Conservation (phyloP, 2,888 invertebrate genomes). For the Orthosia incerta region DNA sequence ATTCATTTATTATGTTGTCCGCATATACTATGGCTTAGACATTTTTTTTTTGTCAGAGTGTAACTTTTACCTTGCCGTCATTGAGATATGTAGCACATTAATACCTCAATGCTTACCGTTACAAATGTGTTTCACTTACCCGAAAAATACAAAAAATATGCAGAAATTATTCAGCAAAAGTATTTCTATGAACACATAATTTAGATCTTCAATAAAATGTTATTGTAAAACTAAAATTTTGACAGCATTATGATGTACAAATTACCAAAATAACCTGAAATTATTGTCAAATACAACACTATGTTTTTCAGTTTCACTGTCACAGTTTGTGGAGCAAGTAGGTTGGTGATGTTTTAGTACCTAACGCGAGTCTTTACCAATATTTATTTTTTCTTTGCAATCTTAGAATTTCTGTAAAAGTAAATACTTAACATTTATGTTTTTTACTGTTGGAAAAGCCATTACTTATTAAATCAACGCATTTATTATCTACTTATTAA, state of each 20-base stretch:
- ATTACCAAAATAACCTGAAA: slow-evolving; percentile 27
- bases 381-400: neutral
- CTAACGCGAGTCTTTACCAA: neutral
- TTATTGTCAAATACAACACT: no score
- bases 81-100: no score
- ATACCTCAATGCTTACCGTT: no score
- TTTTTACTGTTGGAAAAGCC: neutral
- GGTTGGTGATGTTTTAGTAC: slow-evolving; percentile 15
- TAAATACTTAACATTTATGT: neutral
- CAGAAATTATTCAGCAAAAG: slow-evolving; percentile 4
- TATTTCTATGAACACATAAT: slow-evolving; percentile 46
- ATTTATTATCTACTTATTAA: neutral
- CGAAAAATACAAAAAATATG: slow-evolving; percentile 23
- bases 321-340: slow-evolving; percentile 2
- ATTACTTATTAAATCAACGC: neutral
- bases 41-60: neutral
- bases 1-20: neutral
- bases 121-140: slow-evolving; percentile 36
- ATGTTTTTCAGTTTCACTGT: slow-evolving; percentile 15
- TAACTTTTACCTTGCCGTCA: neutral
- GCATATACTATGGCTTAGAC: neutral
- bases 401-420: neutral
- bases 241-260: slow-evolving; percentile 1
- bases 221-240: slow-evolving; percentile 56
- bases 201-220: slow-evolving; percentile 32